Conservation (phyloP, 2,113 vertebrate species). For the Rostratula benghalensis region DNA sequence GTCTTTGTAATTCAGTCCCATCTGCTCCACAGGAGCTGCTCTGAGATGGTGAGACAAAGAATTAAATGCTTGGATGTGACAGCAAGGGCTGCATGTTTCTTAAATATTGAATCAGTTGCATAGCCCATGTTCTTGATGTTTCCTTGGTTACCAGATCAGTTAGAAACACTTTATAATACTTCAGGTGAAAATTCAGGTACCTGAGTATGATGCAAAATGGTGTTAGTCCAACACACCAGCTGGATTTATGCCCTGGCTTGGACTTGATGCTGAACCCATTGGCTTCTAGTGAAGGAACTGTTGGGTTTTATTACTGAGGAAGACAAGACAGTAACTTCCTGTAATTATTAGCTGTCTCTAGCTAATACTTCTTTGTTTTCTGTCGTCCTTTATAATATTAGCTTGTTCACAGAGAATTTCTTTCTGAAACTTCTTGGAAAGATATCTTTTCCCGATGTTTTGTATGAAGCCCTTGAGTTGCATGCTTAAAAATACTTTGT, state of each 20-base stretch:
- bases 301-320: background rate
- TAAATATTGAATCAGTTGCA: background rate
- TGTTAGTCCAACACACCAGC: background rate
- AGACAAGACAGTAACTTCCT: background rate
- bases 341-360: background rate
- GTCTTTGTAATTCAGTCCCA: background rate
- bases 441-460: background rate
- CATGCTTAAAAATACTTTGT: background rate
- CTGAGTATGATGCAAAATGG: background rate
- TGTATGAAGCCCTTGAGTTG: background rate
- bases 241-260: background rate
- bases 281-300: background rate
- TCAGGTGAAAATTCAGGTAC: background rate
- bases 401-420: background rate
- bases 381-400: background rate
- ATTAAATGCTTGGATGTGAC: background rate
- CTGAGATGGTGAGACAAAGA: background rate
- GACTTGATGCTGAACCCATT: background rate
- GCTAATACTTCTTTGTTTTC: background rate
- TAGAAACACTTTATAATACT: background rate
- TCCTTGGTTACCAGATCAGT: background rate
- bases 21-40: background rate
- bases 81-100: background rate
- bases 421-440: background rate
- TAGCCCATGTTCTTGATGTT: background rate